Evolutionary conservation across 1,140 invertebrate genomes (phyloP).

Genomic region (Zophobas morio): DNA sequence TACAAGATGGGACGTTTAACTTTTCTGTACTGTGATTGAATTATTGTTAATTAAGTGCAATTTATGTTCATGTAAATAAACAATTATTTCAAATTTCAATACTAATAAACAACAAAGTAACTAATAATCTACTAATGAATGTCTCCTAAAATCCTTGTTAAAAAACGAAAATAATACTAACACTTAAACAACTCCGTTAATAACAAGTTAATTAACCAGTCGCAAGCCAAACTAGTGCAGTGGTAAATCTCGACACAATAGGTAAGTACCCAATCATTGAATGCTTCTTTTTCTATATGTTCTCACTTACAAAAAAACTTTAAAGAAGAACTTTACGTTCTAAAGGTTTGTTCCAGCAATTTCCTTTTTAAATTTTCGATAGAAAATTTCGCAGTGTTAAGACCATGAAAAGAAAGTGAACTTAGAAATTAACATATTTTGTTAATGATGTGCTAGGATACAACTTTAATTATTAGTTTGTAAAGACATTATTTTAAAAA

Average conservation of each 20-base stretch:
- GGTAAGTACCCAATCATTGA: slow-evolving; percentile 14
- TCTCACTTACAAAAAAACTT: too few species aligned
- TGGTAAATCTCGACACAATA: neutral
- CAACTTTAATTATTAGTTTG: too few species aligned
- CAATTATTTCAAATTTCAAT: slow-evolving; percentile 43
- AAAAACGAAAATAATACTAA: slow-evolving; percentile 27
- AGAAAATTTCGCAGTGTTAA: too few species aligned
- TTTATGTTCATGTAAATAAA: slow-evolving; percentile 43
- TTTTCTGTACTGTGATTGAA: slow-evolving; percentile 43
- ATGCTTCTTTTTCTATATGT: too few species aligned
- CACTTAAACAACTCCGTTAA: slow-evolving; percentile 19
- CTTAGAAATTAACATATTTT: too few species aligned
- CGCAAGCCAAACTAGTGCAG: neutral
- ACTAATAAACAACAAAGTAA: slow-evolving; percentile 43
- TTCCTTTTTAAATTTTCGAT: too few species aligned
- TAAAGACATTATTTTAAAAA: too few species aligned
- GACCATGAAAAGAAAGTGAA: too few species aligned
- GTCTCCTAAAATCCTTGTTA: slow-evolving; percentile 32
- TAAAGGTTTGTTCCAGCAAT: neutral
- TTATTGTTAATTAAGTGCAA: slow-evolving; percentile 43
- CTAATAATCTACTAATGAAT: slow-evolving; percentile 42
- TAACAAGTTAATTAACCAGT: neutral
- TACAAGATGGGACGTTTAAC: slow-evolving; percentile 40
- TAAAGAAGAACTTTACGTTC: too few species aligned
- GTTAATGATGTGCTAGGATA: too few species aligned